Conservation (phyloP, 2,888 invertebrate genomes). For the Clepsis dumicolana region DNA sequence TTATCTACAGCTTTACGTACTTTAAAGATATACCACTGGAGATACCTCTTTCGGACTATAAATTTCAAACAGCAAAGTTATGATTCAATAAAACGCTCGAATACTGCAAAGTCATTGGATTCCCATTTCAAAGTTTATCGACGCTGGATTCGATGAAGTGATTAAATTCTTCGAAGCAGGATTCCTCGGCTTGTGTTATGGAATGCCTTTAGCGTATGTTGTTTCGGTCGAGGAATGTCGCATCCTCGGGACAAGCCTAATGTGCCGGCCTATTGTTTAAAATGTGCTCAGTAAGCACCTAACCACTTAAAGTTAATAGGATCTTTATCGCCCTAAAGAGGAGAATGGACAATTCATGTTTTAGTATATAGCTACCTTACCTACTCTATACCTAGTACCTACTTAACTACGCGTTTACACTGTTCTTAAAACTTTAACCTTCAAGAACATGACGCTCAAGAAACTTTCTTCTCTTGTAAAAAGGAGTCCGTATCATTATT, state of each 20-base stretch:
- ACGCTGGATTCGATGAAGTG: slow-evolving; percentile 16
- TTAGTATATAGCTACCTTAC: neutral
- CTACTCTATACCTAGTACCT: neutral
- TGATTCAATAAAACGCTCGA: slow-evolving; percentile 19
- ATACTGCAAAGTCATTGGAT: slow-evolving; percentile 6
- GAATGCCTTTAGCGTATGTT: slow-evolving; percentile 18
- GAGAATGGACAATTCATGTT: slow-evolving; percentile 17
- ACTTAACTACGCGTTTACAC: no score
- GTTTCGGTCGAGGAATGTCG: slow-evolving; percentile 1
- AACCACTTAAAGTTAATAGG: slow-evolving; percentile 20
- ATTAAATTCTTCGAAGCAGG: slow-evolving; percentile 25
- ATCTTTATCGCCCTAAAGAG: slow-evolving; percentile 13
- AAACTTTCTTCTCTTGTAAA: neutral
- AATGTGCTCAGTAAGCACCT: slow-evolving; percentile 21
- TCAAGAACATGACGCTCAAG: neutral
- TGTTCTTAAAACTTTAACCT: neutral
- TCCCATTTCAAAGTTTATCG: slow-evolving; percentile 28
- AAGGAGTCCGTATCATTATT: slow-evolving; percentile 19
- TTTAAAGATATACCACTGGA: neutral
- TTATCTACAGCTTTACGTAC: neutral
- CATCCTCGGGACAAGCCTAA: neutral
- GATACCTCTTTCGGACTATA: neutral
- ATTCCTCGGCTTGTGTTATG: slow-evolving; percentile 11
- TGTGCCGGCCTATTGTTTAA: slow-evolving; percentile 31
- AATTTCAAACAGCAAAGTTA: slow-evolving; percentile 17